A percentile compares a stretch with the other conserved stretches of the same genome.
phyloP scores from a whole-genome alignment of 2,113 vertebrate species.

The Nannobrachium achirus region DNA sequence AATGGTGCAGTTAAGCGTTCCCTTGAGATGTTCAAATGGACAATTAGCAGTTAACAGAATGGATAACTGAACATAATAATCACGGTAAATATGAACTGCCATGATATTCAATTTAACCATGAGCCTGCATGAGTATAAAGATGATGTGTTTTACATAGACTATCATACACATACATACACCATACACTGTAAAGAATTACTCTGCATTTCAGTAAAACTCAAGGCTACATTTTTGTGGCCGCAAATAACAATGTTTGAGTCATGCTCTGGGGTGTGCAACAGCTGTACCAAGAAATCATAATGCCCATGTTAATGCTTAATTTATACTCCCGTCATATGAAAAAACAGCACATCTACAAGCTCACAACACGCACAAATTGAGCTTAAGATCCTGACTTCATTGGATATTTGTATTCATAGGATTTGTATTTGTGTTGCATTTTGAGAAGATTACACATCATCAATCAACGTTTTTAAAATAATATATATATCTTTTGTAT shows the following conservation, averaged over 20 bases:
- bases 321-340: too few relatives aligned
- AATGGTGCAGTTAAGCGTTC: neutral
- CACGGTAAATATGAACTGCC: neutral
- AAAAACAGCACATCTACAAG: too few relatives aligned
- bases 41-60: neutral
- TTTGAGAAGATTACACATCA: constrained; percentile 22
- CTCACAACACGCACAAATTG: too few relatives aligned
- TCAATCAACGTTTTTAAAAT: constrained; percentile 53
- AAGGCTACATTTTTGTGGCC: neutral
- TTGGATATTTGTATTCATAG: neutral
- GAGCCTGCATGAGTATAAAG: constrained; percentile 16
- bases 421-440: constrained; percentile 5
- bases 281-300: constrained; percentile 9
- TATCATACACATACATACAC: constrained; percentile 15
- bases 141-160: neutral
- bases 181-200: constrained; percentile 1
- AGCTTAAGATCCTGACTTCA: neutral
- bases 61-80: neutral
- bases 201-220: neutral
- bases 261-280: constrained; percentile 30
- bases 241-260: constrained; percentile 2
- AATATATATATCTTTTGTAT: constrained; percentile 3
- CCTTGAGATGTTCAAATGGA: neutral
- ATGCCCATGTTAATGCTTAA: constrained; percentile 18
- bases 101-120: constrained; percentile 6